phyloP scores from a whole-genome alignment of 2,888 invertebrate species.

The Blomia tropicalis region DNA sequence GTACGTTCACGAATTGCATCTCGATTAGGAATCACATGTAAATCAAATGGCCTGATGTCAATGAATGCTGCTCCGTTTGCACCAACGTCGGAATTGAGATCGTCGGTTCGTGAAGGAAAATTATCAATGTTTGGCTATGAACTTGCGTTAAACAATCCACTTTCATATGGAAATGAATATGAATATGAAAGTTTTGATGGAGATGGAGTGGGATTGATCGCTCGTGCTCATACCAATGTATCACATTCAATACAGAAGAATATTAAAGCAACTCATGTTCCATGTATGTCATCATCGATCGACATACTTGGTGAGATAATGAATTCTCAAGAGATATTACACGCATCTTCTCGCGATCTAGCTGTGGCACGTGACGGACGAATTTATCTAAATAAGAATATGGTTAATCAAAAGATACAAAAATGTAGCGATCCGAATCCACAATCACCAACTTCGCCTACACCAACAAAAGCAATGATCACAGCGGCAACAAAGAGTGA shows the following conservation, averaged over 20 bases:
- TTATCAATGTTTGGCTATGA: constrained; percentile 22
- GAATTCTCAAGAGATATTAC: constrained; percentile 17
- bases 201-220: not conserved
- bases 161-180: constrained; percentile 2
- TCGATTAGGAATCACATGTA: constrained; percentile 12
- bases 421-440: not conserved
- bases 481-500: too few species aligned
- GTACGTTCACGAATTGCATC: constrained; percentile 16
- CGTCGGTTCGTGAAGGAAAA: constrained; percentile 8
- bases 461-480: too few species aligned
- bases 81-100: not conserved
- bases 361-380: constrained; percentile 13
- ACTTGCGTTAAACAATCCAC: constrained; percentile 9
- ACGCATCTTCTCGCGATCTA: constrained; percentile 18
- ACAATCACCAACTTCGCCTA: not conserved
- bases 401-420: not conserved
- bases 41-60: constrained; percentile 17
- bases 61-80: not conserved
- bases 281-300: not conserved
- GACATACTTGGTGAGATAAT: constrained; percentile 17
- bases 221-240: not conserved
- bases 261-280: not conserved
- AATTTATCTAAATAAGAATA: constrained; percentile 22
- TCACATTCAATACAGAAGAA: not conserved
- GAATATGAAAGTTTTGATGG: not conserved